Conservation (phyloP, 2,113 vertebrate genomes). For the Atrichornis clamosus region DNA sequence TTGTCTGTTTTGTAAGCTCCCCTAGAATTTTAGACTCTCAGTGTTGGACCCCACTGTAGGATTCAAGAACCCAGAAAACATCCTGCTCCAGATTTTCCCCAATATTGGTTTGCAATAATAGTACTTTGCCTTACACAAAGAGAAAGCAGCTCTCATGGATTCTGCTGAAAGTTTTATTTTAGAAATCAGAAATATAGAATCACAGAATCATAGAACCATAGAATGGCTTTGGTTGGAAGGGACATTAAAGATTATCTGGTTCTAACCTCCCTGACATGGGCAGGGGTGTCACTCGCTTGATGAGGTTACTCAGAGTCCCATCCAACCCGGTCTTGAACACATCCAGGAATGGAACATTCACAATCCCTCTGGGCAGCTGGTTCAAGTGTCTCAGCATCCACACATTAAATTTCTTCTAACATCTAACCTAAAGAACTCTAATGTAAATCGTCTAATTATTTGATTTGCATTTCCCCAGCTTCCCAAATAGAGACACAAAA, state of each 20-base stretch:
- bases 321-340: background rate
- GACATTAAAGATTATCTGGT: background rate
- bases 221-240: background rate
- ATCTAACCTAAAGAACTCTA: background rate
- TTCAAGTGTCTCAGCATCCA: background rate
- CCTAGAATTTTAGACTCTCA: background rate
- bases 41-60: background rate
- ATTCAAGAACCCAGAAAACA: background rate
- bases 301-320: background rate
- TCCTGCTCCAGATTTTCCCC: background rate
- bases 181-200: background rate
- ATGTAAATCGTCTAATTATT: background rate
- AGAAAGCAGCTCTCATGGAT: background rate
- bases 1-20: background rate
- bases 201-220: background rate
- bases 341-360: background rate
- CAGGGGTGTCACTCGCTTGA: too few species aligned
- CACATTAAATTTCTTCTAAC: background rate
- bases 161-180: background rate
- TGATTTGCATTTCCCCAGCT: background rate
- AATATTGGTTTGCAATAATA: background rate
- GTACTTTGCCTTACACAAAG: background rate
- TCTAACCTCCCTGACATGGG: fast-evolving
- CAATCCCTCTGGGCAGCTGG: background rate
- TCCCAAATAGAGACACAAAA: background rate